Conservation (phyloP, 1,140 invertebrate genomes). For the Uloborus diversus region DNA sequence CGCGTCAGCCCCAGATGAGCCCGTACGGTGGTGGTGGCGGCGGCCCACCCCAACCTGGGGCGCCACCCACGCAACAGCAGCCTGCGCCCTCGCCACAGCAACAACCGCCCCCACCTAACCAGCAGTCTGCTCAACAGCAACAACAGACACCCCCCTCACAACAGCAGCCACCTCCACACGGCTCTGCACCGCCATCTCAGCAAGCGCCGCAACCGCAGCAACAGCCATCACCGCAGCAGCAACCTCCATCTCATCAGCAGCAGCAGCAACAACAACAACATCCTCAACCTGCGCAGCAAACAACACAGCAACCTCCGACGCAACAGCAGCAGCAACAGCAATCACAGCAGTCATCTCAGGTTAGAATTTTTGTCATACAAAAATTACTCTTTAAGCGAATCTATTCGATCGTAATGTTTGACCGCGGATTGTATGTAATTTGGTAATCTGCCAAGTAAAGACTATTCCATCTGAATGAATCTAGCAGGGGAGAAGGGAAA, state of each 20-base stretch:
- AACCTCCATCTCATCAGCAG: background rate
- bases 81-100: background rate
- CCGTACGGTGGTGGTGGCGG: background rate
- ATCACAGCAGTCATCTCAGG: conserved; percentile 25
- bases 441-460: too few relatives aligned
- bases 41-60: background rate
- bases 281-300: background rate
- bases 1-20: conserved; percentile 12
- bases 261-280: conserved; percentile 6
- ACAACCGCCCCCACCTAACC: background rate
- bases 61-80: background rate
- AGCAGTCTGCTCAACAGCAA: conserved; percentile 3
- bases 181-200: background rate
- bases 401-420: too few relatives aligned
- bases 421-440: too few relatives aligned
- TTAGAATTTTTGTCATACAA: too few relatives aligned
- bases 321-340: background rate
- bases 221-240: conserved; percentile 5
- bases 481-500: too few relatives aligned
- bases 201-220: conserved; percentile 14
- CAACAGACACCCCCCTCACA: background rate
- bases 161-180: background rate
- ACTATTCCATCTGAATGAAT: too few relatives aligned
- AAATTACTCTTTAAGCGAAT: too few relatives aligned
- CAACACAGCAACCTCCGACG: background rate